Base-by-base conservation (phyloP, 2,797 vertebrate genomes). In the Labroides dimidiatus region DNA sequence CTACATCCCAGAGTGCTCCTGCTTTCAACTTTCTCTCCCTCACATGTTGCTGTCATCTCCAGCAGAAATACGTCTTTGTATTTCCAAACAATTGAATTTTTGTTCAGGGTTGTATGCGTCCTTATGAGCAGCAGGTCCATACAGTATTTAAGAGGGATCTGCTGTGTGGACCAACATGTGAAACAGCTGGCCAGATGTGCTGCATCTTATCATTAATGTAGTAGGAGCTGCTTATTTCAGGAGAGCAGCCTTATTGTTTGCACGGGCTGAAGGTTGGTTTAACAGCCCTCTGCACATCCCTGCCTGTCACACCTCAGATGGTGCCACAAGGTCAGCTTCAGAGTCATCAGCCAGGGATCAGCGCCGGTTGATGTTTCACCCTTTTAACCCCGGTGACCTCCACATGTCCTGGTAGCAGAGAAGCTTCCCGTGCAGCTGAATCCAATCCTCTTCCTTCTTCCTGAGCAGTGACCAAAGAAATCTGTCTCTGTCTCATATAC, bases 11-110 rank as follows among this genome's bases (percentile, higher is more conserved):
- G 39, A 39, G 20, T 62, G 63, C 23, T 69, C 57, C 39, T 0
- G 51, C 69, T 81, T 80, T 78, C 69, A 85, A 87, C 72, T 61
- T 70, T 24, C 65, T 70, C 33, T 13, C 8, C 52, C 65, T 84
- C 43, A 65, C 30, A 75, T 66, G 50, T 67, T 7, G 7, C 64
- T 55, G 68, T 79, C 81, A 82, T 57, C 59, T 74, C 62, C 24
- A 68, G 55, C 59, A 10, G 49, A 77, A 74, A 55, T 55, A 49
- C 2, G 6, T 60, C 43, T 75, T 82, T 75, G 60, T 79, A 57
- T 64, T 82, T 56, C 55, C 53, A 80, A 74, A 81, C 59, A 76
- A 81, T 79, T 58, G 1, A 37, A 64, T 73, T 78, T 80, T 50
- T 24, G 53, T 68, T 60, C 47, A 23, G 9, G 41, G 55, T 68